Conservation (phyloP, 2,797 vertebrate species). For the Prionace glauca region DNA sequence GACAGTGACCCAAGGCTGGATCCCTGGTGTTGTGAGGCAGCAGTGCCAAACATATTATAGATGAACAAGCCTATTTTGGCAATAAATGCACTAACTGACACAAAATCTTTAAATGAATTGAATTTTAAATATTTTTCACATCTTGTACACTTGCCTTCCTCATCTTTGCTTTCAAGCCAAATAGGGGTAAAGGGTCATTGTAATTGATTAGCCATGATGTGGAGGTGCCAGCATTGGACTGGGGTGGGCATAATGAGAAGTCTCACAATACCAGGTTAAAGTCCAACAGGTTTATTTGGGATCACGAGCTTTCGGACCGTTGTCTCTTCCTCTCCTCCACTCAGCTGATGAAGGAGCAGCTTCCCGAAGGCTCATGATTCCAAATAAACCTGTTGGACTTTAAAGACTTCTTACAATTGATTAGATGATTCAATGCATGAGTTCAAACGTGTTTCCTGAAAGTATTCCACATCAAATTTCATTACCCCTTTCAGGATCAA, state of each 20-base stretch:
- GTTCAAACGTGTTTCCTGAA: not conserved
- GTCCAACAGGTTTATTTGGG: too few species aligned
- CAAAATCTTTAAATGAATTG: not conserved
- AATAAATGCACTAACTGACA: not conserved
- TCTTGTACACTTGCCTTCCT: not conserved
- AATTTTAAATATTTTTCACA: not conserved
- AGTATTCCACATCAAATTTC: not conserved
- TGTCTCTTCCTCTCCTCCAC: too few species aligned
- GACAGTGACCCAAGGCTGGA: too few species aligned
- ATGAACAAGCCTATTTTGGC: not conserved
- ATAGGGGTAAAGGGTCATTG: not conserved
- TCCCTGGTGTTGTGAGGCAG: too few species aligned
- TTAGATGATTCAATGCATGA: not conserved
- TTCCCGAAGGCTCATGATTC: too few species aligned
- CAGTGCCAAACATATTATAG: not conserved
- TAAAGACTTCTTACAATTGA: too few species aligned
- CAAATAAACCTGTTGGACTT: too few species aligned
- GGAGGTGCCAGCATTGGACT: too few species aligned
- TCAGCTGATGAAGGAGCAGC: too few species aligned
- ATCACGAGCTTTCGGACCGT: too few species aligned
- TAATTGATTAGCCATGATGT: not conserved
- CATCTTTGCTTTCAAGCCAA: not conserved
- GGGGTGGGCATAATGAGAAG: too few species aligned
- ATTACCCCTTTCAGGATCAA: not conserved
- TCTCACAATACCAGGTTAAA: too few species aligned